A percentile compares a stretch with the other conserved stretches of the same genome.
These are phyloP conservation scores for Mactra quadrangularis DNA, from an alignment of 1,140 invertebrate species.

Conservation along the genomic window DNA sequence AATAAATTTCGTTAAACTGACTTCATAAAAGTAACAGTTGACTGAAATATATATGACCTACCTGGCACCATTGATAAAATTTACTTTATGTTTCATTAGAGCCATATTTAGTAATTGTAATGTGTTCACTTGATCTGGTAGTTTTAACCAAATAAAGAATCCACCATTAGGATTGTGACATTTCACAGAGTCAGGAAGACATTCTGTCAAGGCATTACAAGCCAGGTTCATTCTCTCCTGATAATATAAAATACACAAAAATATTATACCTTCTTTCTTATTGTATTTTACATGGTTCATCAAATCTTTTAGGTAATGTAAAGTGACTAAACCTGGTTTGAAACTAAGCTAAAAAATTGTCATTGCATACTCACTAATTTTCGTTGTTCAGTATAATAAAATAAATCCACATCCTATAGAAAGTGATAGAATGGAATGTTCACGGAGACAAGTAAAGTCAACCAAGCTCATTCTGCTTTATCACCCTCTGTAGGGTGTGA, in stretches of 20 bases:
- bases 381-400: no score
- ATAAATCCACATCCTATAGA: no score
- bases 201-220: conserved; percentile 10
- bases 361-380: no score
- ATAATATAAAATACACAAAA: not conserved
- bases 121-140: conserved; percentile 81
- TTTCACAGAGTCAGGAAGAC: conserved; percentile 42
- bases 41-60: conserved; percentile 7
- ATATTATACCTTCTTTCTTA: not conserved
- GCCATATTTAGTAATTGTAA: conserved; percentile 82
- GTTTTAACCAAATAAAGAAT: conserved; percentile 87
- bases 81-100: conserved; percentile 82
- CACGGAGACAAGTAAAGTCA: no score
- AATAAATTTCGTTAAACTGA: no score
- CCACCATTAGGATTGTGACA: conserved; percentile 84
- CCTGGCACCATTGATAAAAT: conserved; percentile 84
- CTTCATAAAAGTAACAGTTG: no score
- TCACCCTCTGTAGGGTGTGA: no score
- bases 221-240: conserved; percentile 56
- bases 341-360: no score
- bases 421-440: no score
- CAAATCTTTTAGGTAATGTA: not conserved
- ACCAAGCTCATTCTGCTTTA: no score
- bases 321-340: not conserved
- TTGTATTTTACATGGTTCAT: not conserved